Evolutionary conservation across 2,113 vertebrate genomes (phyloP).

Genomic region (Oreochromis spilurus): DNA sequence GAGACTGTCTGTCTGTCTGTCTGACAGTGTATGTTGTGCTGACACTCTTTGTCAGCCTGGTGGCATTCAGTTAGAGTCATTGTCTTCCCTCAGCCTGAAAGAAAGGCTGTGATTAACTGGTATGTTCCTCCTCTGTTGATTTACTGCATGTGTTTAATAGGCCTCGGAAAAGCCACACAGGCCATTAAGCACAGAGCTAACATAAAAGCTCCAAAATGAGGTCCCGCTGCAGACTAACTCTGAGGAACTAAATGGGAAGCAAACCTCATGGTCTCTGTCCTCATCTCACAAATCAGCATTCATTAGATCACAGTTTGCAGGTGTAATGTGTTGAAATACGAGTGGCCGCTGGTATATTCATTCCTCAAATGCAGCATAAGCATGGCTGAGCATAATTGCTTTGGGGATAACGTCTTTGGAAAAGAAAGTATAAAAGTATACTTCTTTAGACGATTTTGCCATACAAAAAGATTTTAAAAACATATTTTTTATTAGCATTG

Average conservation of each 20-base stretch:
- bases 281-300: constrained; percentile 33
- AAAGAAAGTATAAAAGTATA: neutral
- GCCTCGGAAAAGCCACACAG: constrained; percentile 21
- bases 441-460: neutral
- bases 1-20: constrained; percentile 4
- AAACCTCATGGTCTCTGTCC: constrained; percentile 6
- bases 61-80: constrained; percentile 44
- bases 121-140: constrained; percentile 54
- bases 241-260: neutral
- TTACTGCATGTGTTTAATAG: constrained; percentile 50
- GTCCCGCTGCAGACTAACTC: constrained; percentile 17
- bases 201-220: constrained; percentile 35
- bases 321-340: neutral
- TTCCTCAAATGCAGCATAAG: neutral
- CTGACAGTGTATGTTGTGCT: constrained; percentile 10
- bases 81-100: constrained; percentile 12
- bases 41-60: constrained; percentile 22
- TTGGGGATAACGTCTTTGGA: neutral
- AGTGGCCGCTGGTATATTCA: neutral
- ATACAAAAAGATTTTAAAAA: neutral
- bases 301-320: constrained; percentile 11
- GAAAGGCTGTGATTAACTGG: constrained; percentile 49
- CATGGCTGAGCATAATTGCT: constrained; percentile 23
- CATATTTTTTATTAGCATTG: neutral
- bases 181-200: constrained; percentile 46